Percentiles rank a stretch among this genome's conserved stretches.
Evolutionary conservation across 1,140 invertebrate species (phyloP).

Genomic region (Pseudomyrmex concolor): DNA sequence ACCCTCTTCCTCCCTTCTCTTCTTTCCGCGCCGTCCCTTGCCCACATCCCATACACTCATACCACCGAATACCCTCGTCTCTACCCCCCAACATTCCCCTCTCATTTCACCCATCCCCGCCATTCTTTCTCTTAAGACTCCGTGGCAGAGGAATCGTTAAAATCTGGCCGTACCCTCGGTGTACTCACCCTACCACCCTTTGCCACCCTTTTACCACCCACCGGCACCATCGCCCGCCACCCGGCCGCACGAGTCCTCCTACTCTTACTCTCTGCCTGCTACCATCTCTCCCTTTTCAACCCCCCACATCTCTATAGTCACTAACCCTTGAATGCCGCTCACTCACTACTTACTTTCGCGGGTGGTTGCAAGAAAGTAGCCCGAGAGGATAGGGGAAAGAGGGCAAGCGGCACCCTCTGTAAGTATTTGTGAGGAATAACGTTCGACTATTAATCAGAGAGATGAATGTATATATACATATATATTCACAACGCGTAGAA

Average conservation of each 20-base stretch:
- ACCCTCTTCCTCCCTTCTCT: constrained; percentile 69
- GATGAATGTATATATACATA: constrained; percentile 40
- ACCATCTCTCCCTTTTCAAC: constrained; percentile 36
- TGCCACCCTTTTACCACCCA: constrained; percentile 66
- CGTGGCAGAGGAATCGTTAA: constrained; percentile 85
- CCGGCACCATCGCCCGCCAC: constrained; percentile 54
- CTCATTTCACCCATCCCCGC: constrained; percentile 82
- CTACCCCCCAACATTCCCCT: constrained; percentile 73
- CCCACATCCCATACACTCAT: constrained; percentile 58
- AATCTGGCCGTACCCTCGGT: constrained; percentile 84
- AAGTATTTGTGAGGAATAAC: constrained; percentile 62
- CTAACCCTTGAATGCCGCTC: constrained; percentile 83
- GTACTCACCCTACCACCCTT: constrained; percentile 74
- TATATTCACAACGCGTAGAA: not conserved
- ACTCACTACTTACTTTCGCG: constrained; percentile 83
- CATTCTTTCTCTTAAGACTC: constrained; percentile 86
- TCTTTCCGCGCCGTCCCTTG: constrained; percentile 69
- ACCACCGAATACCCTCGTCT: constrained; percentile 70
- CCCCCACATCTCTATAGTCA: constrained; percentile 71
- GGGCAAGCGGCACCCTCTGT: constrained; percentile 21
- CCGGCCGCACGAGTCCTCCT: constrained; percentile 55
- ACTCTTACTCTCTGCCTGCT: constrained; percentile 61
- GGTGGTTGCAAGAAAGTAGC: constrained; percentile 67
- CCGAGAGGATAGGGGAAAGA: constrained; percentile 68
- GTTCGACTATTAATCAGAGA: constrained; percentile 73